These are phyloP conservation scores for Mareca strepera DNA, from an alignment of 2,797 vertebrate species.

Conservation along the genomic window DNA sequence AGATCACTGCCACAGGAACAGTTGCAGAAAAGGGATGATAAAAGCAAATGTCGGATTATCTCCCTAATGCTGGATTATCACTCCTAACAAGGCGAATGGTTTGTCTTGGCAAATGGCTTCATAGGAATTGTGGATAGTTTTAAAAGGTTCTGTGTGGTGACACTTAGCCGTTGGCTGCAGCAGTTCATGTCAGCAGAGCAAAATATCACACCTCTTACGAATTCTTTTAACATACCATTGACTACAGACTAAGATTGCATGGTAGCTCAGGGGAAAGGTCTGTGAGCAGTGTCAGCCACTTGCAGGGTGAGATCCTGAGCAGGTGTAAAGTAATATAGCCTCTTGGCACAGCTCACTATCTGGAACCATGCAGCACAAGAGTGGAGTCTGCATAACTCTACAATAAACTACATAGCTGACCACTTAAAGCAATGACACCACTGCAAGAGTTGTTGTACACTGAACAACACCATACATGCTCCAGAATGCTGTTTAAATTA, in stretches of 20 bases:
- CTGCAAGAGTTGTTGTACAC: background rate
- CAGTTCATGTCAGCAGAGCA: conserved; percentile 40
- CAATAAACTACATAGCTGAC: background rate
- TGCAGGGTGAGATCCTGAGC: background rate
- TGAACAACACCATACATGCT: background rate
- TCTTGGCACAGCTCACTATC: fast-evolving
- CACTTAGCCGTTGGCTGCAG: conserved; percentile 54
- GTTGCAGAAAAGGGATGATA: conserved; percentile 46
- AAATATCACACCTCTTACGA: background rate
- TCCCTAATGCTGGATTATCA: conserved; percentile 63
- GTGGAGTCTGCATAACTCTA: background rate
- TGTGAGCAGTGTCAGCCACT: background rate
- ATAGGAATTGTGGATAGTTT: conserved; percentile 27
- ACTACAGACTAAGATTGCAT: background rate
- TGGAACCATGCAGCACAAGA: background rate
- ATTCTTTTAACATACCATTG: background rate
- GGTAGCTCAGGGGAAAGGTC: background rate
- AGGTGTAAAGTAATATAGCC: background rate
- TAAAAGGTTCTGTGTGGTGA: conserved; percentile 35
- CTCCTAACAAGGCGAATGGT: conserved; percentile 57
- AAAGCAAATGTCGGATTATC: conserved; percentile 65
- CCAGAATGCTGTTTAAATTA: background rate
- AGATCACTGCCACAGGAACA: background rate
- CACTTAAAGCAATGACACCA: background rate
- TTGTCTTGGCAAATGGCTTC: conserved; percentile 68